Evolutionary conservation across 2,113 vertebrate genomes (phyloP).

Genomic region (Siniperca chuatsi): DNA sequence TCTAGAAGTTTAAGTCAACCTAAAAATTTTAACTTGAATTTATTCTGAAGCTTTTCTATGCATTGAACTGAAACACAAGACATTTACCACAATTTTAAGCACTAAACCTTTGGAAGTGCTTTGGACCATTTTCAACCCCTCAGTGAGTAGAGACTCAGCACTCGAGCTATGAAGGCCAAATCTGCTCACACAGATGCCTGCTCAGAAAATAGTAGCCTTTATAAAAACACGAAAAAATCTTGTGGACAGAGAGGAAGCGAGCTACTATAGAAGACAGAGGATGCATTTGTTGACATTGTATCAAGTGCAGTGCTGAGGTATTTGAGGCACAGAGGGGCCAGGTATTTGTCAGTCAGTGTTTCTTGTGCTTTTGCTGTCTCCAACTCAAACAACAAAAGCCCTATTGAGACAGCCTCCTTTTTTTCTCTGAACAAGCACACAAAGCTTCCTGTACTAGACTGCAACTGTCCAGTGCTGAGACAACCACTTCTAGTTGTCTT

Average conservation of each 20-base stretch:
- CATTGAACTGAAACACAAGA: neutral
- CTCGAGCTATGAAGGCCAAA: conserved; percentile 49
- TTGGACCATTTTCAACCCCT: conserved; percentile 36
- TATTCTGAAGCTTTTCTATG: neutral
- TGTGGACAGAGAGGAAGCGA: conserved; percentile 66
- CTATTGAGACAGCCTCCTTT: conserved; percentile 88
- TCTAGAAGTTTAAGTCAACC: too few species aligned
- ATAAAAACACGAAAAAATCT: conserved; percentile 70
- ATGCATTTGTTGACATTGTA: conserved; percentile 83
- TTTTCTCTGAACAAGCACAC: conserved; percentile 84
- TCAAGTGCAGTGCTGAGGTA: conserved; percentile 80
- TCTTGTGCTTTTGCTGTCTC: conserved; percentile 80
- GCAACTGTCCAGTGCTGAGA: conserved; percentile 78
- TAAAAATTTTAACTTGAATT: neutral
- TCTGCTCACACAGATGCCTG: conserved; percentile 71
- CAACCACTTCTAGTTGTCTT: conserved; percentile 39
- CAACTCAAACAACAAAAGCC: conserved; percentile 91
- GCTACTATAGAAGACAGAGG: conserved; percentile 78
- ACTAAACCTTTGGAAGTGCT: conserved; percentile 19
- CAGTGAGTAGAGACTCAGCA: conserved; percentile 32
- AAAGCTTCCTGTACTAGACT: conserved; percentile 87
- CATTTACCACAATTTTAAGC: conserved; percentile 15
- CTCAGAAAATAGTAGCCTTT: conserved; percentile 78
- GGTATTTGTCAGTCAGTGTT: conserved; percentile 89
- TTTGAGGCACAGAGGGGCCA: conserved; percentile 85